Percentiles rank a stretch among this genome's conserved stretches.
Conservation (phyloP, 2,113 vertebrate genomes). For the Manacus vitellinus region DNA sequence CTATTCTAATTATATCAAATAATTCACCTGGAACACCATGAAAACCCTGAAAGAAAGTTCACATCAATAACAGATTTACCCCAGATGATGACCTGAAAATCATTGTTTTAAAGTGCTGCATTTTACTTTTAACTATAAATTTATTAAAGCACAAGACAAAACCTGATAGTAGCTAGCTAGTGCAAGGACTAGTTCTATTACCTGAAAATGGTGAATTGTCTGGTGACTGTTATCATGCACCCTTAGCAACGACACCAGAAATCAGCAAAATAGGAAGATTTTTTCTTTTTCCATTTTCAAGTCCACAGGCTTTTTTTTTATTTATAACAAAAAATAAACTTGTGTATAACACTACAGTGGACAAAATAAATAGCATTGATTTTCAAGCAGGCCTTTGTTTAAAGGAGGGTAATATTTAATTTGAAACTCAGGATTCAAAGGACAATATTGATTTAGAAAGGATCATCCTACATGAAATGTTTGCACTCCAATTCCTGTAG, state of each 20-base stretch:
- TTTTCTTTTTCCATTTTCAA: not conserved
- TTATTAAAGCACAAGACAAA: conserved; percentile 9
- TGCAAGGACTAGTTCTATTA: not conserved
- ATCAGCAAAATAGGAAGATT: not conserved
- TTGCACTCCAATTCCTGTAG: not conserved
- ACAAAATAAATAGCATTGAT: not conserved
- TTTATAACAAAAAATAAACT: not conserved
- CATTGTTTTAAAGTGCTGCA: conserved; percentile 5
- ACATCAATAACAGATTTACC: not conserved
- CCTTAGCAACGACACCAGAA: not conserved
- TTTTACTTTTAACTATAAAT: conserved; percentile 19
- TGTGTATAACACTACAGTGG: not conserved
- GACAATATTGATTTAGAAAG: not conserved
- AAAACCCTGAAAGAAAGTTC: conserved; percentile 37
- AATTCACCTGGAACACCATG: conserved; percentile 42
- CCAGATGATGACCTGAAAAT: not conserved
- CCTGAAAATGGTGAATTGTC: not conserved
- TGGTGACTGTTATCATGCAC: not conserved
- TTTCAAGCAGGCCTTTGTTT: not conserved
- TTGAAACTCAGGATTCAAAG: conserved; percentile 12
- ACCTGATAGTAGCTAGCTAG: not conserved
- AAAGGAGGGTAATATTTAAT: not conserved
- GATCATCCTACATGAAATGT: not conserved
- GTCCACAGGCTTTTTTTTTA: not conserved
- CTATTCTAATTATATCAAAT: conserved; percentile 37